Evolutionary conservation across 2,888 invertebrate species (phyloP).

Genomic region (Trichopria drosophilae): DNA sequence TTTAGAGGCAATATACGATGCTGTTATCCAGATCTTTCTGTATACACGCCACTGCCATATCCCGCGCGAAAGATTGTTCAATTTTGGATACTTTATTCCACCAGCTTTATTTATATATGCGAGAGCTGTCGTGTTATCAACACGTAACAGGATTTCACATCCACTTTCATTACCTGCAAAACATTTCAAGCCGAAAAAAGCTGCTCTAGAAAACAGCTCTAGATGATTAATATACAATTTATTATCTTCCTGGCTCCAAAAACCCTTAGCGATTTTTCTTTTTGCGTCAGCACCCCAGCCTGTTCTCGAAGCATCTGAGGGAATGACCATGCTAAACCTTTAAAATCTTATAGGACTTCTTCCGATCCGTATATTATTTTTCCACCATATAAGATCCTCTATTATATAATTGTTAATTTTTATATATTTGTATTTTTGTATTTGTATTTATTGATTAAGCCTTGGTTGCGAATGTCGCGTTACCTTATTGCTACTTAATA

Average conservation of each 20-base stretch:
- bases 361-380: neutral
- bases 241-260: constrained; percentile 13
- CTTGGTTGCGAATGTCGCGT: no score
- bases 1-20: constrained; percentile 33
- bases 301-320: constrained; percentile 23
- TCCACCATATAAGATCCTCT: no score
- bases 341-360: no score
- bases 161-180: constrained; percentile 21
- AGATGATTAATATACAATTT: constrained; percentile 24
- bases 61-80: constrained; percentile 21
- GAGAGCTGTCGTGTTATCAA: constrained; percentile 31
- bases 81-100: constrained; percentile 17
- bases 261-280: constrained; percentile 7
- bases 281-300: constrained; percentile 23
- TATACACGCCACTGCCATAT: constrained; percentile 34
- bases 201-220: constrained; percentile 28
- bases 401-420: no score
- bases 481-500: no score
- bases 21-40: constrained; percentile 28
- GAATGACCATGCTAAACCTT: no score
- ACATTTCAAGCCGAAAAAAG: constrained; percentile 19
- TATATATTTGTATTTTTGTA: no score
- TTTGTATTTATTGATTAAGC: no score
- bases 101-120: constrained; percentile 28
- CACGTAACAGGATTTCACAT: constrained; percentile 24